phyloP scores from a whole-genome alignment of 2,113 vertebrate genomes.

The Gambusia holbrooki region DNA sequence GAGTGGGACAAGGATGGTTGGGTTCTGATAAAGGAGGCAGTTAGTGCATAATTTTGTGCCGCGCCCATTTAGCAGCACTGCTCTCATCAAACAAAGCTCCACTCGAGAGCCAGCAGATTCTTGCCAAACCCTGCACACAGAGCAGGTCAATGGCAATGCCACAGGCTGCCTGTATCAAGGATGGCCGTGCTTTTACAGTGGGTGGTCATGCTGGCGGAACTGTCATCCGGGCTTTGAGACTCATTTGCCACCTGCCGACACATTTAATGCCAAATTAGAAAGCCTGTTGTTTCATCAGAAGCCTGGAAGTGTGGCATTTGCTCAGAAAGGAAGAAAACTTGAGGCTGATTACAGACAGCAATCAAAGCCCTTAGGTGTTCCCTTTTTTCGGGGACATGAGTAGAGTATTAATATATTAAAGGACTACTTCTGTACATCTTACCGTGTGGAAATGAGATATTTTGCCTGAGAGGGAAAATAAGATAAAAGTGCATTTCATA shows the following conservation, averaged over 20 bases:
- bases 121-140: constrained; percentile 32
- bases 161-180: constrained; percentile 57
- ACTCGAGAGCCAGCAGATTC: constrained; percentile 49
- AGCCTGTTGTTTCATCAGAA: constrained; percentile 67
- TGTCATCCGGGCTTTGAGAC: constrained; percentile 53
- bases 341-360: constrained; percentile 41
- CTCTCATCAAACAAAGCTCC: constrained; percentile 58
- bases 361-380: constrained; percentile 44
- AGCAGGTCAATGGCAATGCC: constrained; percentile 58
- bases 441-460: constrained; percentile 22
- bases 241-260: constrained; percentile 70
- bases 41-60: constrained; percentile 58
- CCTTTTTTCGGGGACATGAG: constrained; percentile 9
- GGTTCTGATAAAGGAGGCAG: constrained; percentile 67
- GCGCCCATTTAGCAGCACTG: constrained; percentile 44
- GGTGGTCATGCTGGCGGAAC: constrained; percentile 60
- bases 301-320: constrained; percentile 33
- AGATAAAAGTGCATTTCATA: constrained; percentile 19
- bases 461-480: constrained; percentile 17
- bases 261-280: constrained; percentile 71
- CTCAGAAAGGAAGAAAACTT: constrained; percentile 42
- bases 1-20: constrained; percentile 61
- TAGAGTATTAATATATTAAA: constrained; percentile 41
- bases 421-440: constrained; percentile 19
- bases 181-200: constrained; percentile 56